phyloP scores from a whole-genome alignment of 2,888 invertebrate species.

The Smittia aterrima region DNA sequence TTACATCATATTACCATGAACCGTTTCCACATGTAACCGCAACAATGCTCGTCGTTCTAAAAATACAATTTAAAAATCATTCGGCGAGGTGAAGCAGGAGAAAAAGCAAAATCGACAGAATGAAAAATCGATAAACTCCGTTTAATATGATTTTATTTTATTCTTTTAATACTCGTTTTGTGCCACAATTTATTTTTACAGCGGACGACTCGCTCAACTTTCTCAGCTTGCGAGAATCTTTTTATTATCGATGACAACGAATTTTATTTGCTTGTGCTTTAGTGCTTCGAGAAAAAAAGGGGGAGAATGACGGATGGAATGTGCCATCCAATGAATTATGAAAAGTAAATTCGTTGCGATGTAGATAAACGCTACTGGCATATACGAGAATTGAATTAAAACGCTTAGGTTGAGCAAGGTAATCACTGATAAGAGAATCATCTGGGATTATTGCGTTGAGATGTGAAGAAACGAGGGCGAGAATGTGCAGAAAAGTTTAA shows the following conservation, averaged over 20 bases:
- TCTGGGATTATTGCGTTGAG: not conserved
- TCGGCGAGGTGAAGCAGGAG: too few species aligned
- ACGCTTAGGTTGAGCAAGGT: not conserved
- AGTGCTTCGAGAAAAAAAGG: not conserved
- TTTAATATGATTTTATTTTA: not conserved
- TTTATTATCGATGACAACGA: not conserved
- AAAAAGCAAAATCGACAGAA: not conserved
- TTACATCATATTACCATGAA: conserved; percentile 8
- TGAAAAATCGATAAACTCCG: not conserved
- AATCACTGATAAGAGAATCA: not conserved
- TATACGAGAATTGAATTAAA: not conserved
- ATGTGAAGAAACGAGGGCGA: not conserved
- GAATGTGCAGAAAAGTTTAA: not conserved
- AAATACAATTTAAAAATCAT: conserved; percentile 17
- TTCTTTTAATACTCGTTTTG: not conserved
- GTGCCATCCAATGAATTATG: not conserved
- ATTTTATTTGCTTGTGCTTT: not conserved
- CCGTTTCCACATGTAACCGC: conserved; percentile 11
- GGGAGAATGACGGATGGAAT: not conserved
- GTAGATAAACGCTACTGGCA: not conserved
- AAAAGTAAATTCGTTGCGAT: not conserved
- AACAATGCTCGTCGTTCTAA: not conserved
- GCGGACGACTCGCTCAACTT: not conserved
- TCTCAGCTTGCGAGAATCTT: too few species aligned
- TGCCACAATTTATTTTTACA: conserved; percentile 14